Evolutionary conservation across 35 echinoderm and acorn worm species (phyloP), one percentile per base, ranked within the genome.

Genomic region (Anneissia japonica): DNA sequence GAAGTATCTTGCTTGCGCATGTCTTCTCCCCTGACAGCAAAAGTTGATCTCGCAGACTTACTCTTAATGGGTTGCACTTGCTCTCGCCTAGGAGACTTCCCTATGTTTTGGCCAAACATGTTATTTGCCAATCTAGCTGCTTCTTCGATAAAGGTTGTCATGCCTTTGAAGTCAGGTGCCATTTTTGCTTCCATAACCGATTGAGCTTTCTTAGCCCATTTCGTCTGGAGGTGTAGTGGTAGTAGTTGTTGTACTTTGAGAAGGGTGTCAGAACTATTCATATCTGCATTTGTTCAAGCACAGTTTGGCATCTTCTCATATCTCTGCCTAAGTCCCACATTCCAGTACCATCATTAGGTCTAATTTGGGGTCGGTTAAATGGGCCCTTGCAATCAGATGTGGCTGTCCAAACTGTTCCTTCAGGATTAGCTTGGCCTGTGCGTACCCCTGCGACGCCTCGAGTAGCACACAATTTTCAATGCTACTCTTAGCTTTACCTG

Each of bases 401-500:
- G 39, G 29, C 77, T 88, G 77, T 26, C 46, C 86, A 88, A 32
- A 88, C 21, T 88, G 39, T 51, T 72, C 3, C 37, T 64, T 5
- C 34, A 82, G 40, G 26, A 88, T 88, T 11, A 2, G 29, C 73
- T 75, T 7, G 1, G 86, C 86, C 35, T 28, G 26, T 0, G 35
- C 3, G 81, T 88, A 88, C 13, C 86, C 35, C 46, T 13, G 16
- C 12, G 76, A 17, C 13, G 76, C 43, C 19, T 87, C 90, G 31
- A 91, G n/a, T 23, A 86, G 84, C 3, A 87, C 32, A 84, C 90
- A 91, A 81, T 82, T 91, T 41, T 91, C 84, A 29, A 91, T 87
- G 7, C 40, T 46, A 3, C 37, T 55, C 46, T 77, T 3, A 29
- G 90, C 90, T 51, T 89, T 93, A 29, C 87, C 82, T 34, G 31